Conservation (phyloP, 2,113 vertebrate genomes). For the Cyphomyrus discorhynchus region DNA sequence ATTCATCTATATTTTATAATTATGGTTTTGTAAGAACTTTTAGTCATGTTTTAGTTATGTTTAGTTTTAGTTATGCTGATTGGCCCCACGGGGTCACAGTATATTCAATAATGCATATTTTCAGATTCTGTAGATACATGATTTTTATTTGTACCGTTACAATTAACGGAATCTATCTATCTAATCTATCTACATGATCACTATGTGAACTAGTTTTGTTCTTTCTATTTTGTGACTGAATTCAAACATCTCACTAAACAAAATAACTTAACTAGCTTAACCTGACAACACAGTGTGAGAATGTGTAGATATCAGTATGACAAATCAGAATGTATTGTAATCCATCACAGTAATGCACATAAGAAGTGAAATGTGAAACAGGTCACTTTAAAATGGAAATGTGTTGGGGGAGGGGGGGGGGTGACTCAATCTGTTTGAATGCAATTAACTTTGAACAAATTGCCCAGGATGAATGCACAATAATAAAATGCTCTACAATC, state of each 20-base stretch:
- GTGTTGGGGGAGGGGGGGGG: background rate
- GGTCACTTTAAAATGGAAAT: background rate
- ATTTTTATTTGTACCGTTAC: background rate
- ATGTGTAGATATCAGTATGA: background rate
- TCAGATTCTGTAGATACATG: background rate
- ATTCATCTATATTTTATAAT: background rate
- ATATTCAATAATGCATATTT: background rate
- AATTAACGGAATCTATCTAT: too few species aligned
- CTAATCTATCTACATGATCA: background rate
- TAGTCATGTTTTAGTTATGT: background rate
- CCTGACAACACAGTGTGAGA: background rate
- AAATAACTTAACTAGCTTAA: background rate
- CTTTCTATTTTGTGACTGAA: background rate
- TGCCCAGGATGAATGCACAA: background rate
- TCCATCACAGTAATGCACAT: background rate
- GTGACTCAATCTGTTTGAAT: background rate
- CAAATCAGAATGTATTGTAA: background rate
- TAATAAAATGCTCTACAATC: constrained; percentile 5
- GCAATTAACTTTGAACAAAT: constrained; percentile 13
- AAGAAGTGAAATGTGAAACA: background rate
- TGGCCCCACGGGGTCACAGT: background rate
- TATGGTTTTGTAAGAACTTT: background rate
- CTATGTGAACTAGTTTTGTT: background rate
- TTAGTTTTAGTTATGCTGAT: background rate
- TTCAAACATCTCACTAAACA: background rate